These are phyloP conservation scores for Drosophila infuscata DNA, from an alignment of 2,888 invertebrate species.

Conservation along the genomic window DNA sequence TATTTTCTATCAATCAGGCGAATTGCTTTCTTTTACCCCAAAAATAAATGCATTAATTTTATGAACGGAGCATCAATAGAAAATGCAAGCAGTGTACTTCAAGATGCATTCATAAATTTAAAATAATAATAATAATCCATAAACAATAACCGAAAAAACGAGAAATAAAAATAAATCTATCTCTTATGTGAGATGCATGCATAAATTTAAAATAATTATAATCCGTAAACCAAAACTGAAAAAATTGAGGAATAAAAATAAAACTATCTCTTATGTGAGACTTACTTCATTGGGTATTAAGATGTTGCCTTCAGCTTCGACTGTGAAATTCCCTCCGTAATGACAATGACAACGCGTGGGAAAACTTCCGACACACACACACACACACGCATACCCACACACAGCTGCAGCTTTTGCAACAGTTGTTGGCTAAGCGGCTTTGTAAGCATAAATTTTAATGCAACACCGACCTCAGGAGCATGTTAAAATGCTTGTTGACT, in stretches of 20 bases:
- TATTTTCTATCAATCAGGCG: not conserved
- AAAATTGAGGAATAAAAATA: not conserved
- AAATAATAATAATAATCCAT: not conserved
- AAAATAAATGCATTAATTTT: not conserved
- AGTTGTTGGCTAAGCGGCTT: conserved; percentile 56
- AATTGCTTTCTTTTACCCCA: not conserved
- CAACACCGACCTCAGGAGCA: conserved; percentile 36
- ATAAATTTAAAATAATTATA: not conserved
- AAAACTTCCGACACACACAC: conserved; percentile 5
- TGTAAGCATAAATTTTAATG: conserved; percentile 57
- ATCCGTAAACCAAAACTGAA: not conserved
- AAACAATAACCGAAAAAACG: not conserved
- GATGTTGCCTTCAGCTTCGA: conserved; percentile 2
- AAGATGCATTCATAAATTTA: not conserved
- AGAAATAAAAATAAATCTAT: not conserved
- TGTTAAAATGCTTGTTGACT: conserved; percentile 34
- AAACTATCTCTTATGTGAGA: not conserved
- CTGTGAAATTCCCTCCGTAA: conserved; percentile 8
- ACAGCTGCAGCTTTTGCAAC: conserved; percentile 32
- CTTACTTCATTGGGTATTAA: conserved; percentile 8
- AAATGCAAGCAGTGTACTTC: not conserved
- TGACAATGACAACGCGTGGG: conserved; percentile 7
- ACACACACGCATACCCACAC: not conserved
- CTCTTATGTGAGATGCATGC: not conserved
- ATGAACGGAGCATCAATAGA: not conserved